Percentiles rank a stretch among this genome's conserved stretches.
Conservation (phyloP, 2,888 invertebrate species). For the Brenthis daphne region DNA sequence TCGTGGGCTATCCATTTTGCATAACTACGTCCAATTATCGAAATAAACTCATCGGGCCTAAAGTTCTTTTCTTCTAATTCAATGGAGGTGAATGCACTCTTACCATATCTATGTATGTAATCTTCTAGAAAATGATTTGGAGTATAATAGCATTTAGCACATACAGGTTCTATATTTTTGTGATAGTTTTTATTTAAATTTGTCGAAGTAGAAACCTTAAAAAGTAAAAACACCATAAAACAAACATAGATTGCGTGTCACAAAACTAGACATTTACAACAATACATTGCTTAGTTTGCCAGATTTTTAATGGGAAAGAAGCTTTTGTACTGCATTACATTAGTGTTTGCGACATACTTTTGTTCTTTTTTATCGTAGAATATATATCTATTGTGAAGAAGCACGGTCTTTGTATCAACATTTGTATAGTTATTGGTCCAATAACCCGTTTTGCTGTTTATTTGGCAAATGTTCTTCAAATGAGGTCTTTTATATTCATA, state of each 20-base stretch:
- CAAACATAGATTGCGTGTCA: slow-evolving; percentile 9
- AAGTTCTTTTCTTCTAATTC: no score
- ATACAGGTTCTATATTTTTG: no score
- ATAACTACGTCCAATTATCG: no score
- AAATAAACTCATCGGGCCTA: no score
- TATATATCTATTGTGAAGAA: slow-evolving; percentile 55
- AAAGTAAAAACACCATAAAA: neutral
- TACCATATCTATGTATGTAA: no score
- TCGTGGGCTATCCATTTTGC: no score
- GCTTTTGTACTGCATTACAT: slow-evolving; percentile 30
- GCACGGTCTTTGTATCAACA: slow-evolving; percentile 51
- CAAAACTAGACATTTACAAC: slow-evolving; percentile 9
- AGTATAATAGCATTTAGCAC: no score
- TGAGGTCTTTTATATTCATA: neutral
- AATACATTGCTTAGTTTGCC: slow-evolving; percentile 31
- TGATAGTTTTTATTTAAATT: no score
- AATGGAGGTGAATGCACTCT: no score
- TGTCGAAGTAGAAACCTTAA: neutral
- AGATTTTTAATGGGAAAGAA: slow-evolving; percentile 33
- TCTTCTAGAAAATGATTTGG: no score
- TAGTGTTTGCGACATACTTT: slow-evolving; percentile 28
- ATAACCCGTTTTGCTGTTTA: slow-evolving; percentile 55
- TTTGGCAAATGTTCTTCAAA: slow-evolving; percentile 14
- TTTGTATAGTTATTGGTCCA: slow-evolving; percentile 69
- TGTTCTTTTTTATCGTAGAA: slow-evolving; percentile 35